A percentile compares a stretch with the other conserved stretches of the same genome.
Evolutionary conservation across 1,140 invertebrate genomes (phyloP).

Genomic region (Vanessa tameamea): DNA sequence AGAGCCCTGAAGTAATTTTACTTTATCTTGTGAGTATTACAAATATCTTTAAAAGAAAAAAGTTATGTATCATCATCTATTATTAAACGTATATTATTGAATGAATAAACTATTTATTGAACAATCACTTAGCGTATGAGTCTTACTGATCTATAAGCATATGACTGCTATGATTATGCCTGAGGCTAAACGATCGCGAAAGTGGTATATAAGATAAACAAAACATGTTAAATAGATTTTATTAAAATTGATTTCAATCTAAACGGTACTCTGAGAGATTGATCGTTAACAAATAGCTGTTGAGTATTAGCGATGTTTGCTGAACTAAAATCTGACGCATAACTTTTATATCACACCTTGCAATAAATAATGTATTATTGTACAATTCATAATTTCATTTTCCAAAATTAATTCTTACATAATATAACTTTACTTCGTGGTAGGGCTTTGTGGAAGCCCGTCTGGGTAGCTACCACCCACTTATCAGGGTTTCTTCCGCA

Average conservation of each 20-base stretch:
- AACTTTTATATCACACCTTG: neutral
- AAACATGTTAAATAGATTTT: slow-evolving; percentile 15
- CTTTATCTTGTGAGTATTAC: no score
- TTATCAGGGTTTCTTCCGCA: no score
- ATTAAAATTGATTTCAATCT: neutral
- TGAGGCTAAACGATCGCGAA: slow-evolving; percentile 8
- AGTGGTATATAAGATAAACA: slow-evolving; percentile 5
- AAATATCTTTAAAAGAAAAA: neutral
- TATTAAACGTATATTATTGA: slow-evolving; percentile 39
- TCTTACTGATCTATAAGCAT: slow-evolving; percentile 36
- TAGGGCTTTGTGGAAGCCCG: no score
- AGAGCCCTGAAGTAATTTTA: no score
- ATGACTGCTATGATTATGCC: slow-evolving; percentile 20
- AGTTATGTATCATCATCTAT: slow-evolving; percentile 13
- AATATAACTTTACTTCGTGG: no score
- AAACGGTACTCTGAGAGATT: neutral
- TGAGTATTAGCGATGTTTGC: neutral
- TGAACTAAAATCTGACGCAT: neutral
- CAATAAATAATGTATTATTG: no score
- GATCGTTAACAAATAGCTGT: neutral
- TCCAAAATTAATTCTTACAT: no score
- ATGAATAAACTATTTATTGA: slow-evolving; percentile 41
- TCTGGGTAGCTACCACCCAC: no score
- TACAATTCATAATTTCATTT: no score
- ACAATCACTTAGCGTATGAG: slow-evolving; percentile 47